Conservation (phyloP, 1,140 invertebrate species). For the Gryon sp. region DNA sequence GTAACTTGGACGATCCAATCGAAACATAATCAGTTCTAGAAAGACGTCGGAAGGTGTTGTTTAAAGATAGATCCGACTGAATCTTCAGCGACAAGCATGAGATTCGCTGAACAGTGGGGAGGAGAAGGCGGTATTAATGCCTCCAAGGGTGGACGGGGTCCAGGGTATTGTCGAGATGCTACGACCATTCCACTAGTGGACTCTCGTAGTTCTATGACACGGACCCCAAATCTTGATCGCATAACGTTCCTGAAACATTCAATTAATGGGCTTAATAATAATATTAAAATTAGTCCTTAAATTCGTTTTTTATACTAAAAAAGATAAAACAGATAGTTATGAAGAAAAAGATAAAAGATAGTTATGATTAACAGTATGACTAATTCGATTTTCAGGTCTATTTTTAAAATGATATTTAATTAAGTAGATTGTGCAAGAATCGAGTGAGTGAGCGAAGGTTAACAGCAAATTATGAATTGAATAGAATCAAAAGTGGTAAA, state of each 20-base stretch:
- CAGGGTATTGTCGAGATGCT: constrained; percentile 74
- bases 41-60: constrained; percentile 74
- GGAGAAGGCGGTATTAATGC: constrained; percentile 72
- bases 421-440: constrained; percentile 11
- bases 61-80: constrained; percentile 78
- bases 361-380: too few species aligned
- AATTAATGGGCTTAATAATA: neutral
- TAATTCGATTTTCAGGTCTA: neutral
- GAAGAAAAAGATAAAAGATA: neutral
- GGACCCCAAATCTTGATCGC: constrained; percentile 80
- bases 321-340: neutral
- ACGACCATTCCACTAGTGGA: constrained; percentile 75
- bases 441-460: constrained; percentile 20
- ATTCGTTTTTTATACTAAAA: neutral
- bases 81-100: constrained; percentile 77
- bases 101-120: constrained; percentile 66
- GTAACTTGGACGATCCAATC: neutral
- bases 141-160: constrained; percentile 72
- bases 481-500: constrained; percentile 9
- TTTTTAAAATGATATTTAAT: constrained; percentile 3
- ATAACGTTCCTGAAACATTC: constrained; percentile 76
- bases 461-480: constrained; percentile 5
- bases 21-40: constrained; percentile 62
- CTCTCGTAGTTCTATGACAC: constrained; percentile 82
- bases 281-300: neutral